phyloP scores from a whole-genome alignment of 2,797 vertebrate species.

The Fundulus diaphanus region DNA sequence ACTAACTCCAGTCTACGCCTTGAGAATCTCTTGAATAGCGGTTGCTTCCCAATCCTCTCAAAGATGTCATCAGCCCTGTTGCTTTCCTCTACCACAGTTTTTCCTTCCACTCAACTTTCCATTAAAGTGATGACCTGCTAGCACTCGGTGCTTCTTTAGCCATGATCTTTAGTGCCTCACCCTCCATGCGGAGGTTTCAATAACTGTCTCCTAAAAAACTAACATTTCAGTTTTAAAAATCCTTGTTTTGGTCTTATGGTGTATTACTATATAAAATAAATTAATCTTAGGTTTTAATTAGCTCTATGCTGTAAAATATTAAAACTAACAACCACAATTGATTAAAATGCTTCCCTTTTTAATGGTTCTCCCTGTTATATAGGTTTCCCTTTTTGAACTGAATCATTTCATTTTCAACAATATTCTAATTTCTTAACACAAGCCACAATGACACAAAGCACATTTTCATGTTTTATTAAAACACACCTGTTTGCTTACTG shows the following conservation, averaged over 20 bases:
- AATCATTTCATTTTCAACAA: background rate
- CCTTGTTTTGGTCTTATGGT: background rate
- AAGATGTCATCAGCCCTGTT: background rate
- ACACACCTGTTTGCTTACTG: slow-evolving; percentile 67
- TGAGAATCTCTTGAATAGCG: background rate
- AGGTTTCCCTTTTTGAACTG: background rate
- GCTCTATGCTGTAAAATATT: background rate
- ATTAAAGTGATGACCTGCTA: background rate
- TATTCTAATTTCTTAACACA: background rate
- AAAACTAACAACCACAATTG: background rate
- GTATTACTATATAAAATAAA: background rate
- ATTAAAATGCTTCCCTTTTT: background rate
- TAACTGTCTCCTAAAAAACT: background rate
- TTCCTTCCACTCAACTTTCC: background rate
- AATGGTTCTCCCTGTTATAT: background rate
- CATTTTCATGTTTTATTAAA: slow-evolving; percentile 73
- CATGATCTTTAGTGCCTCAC: background rate
- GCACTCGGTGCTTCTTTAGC: background rate
- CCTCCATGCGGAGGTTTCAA: no score
- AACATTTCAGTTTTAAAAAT: background rate
- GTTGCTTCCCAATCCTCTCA: background rate
- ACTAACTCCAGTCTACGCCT: background rate
- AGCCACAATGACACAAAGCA: slow-evolving; percentile 1
- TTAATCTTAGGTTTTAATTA: background rate
- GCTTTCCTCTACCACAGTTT: background rate